A percentile compares a stretch with the other conserved stretches of the same genome.
Evolutionary conservation across 2,113 vertebrate genomes (phyloP).

Genomic region (Podilymbus podiceps): DNA sequence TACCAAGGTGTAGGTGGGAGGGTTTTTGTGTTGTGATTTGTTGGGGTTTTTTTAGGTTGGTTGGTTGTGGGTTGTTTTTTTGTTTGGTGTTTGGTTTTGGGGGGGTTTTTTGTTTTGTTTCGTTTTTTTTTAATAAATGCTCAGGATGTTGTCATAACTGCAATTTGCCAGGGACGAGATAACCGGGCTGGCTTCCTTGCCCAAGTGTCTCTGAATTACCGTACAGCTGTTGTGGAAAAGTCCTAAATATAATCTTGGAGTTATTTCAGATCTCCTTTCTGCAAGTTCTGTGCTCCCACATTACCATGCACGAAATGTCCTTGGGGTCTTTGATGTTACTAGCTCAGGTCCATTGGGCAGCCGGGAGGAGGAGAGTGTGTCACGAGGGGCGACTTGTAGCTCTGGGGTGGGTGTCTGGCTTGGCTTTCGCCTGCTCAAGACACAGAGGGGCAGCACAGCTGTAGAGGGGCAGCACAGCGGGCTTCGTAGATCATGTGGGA

Average conservation of each 20-base stretch:
- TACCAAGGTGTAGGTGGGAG: not conserved
- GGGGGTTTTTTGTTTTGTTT: not conserved
- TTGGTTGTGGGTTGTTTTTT: not conserved
- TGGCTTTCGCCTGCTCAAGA: not conserved
- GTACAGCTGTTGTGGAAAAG: conserved; percentile 6
- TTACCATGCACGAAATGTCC: accelerated
- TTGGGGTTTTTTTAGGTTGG: not conserved
- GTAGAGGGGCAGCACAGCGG: not conserved
- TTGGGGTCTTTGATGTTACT: not conserved
- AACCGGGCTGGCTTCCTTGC: not conserved
- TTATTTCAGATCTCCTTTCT: not conserved
- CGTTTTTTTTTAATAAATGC: not conserved
- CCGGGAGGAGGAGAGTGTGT: accelerated
- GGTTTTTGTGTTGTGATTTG: no score
- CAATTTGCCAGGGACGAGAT: not conserved
- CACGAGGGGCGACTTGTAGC: not conserved
- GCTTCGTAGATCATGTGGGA: not conserved
- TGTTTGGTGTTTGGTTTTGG: no score
- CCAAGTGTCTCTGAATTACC: not conserved
- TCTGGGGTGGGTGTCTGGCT: not conserved
- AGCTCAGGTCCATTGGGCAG: not conserved
- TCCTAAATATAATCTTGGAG: not conserved
- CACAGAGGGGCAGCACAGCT: accelerated
- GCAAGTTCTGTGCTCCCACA: not conserved
- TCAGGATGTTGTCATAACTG: not conserved